phyloP scores from a whole-genome alignment of 2,797 vertebrate species.

The Gymnothorax reevesii region DNA sequence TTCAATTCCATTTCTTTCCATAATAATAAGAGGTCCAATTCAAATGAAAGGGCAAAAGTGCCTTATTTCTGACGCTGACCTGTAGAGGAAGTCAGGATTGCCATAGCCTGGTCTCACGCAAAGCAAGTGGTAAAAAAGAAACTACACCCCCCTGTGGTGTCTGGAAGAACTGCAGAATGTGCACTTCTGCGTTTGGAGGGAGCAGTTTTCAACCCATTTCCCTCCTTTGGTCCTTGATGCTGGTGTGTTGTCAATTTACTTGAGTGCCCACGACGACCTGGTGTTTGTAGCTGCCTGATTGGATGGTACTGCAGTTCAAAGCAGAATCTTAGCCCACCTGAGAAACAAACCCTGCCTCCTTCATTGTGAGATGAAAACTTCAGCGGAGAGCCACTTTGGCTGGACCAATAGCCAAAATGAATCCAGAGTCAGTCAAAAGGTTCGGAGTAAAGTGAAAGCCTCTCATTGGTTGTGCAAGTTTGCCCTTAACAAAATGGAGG shows the following conservation, averaged over 20 bases:
- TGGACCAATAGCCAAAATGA: background rate
- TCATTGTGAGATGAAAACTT: background rate
- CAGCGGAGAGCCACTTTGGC: background rate
- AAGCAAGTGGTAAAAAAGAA: slow-evolving; percentile 20
- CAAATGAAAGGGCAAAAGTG: slow-evolving; percentile 70
- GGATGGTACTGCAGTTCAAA: background rate
- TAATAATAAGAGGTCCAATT: slow-evolving; percentile 78
- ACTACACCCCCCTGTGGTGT: background rate
- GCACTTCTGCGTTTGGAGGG: slow-evolving; percentile 1
- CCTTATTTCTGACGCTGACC: slow-evolving; percentile 61
- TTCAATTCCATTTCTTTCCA: slow-evolving; percentile 69
- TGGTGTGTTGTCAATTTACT: slow-evolving; percentile 23
- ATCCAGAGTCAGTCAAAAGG: background rate
- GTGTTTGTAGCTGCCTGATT: background rate
- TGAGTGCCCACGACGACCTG: background rate
- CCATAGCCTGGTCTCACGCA: slow-evolving; percentile 17
- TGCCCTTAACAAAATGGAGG: slow-evolving; percentile 20
- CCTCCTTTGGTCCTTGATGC: slow-evolving; percentile 35
- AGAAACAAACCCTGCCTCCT: background rate
- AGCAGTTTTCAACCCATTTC: background rate
- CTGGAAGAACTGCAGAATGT: slow-evolving; percentile 5
- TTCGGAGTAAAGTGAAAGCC: background rate
- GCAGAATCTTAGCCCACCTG: background rate
- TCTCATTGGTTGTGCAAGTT: background rate
- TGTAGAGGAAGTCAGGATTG: slow-evolving; percentile 45